Evolutionary conservation across 1,140 invertebrate genomes (phyloP), one percentile per base, ranked within the genome.

Genomic region (Drosophila trapezifrons): DNA sequence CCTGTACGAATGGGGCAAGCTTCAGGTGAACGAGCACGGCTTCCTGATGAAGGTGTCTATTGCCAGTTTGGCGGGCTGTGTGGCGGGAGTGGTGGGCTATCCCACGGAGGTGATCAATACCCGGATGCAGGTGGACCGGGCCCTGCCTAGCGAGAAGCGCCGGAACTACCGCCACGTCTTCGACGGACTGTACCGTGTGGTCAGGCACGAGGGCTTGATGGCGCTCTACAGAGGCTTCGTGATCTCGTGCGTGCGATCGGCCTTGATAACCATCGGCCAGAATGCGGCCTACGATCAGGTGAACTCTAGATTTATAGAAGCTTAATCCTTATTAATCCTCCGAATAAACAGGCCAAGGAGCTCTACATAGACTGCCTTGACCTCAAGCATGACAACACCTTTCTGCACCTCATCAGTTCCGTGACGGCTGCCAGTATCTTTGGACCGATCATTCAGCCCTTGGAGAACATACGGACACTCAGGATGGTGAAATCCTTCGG

Each of bases 221-320:
- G 47, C 47, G 7, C 59, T 86, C 5, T 86, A 86, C 22, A 63
- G 37, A 3, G 71, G 83, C n/a, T 52, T 66, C 1, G 0, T 35
- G 0, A 47, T 54, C 3, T 60, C 82, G 0, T 51, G 46, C 0
- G 6, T 47, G 0, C 49, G 76, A 8, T 58, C 67, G 6, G 60
- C 52, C 1, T 5, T 76, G 2, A 3, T 47, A 12, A 73, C 64
- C 1, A 51, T 85, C 17, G 71, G 82, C 12, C 83, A 86, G 20
- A 79, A 71, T 67, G 83, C 76, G 0, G 22, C 72, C 8, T 86
- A 86, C 17, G 83, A 86, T 73, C 78, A 87, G 74, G 82, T 84
- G 15, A 62, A n/a, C 2, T 3, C 0, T n/a, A 1, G 18, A 42
- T 6, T 8, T 5, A 5, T n/a, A n/a, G n/a, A n/a, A n/a, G n/a